phyloP scores from a whole-genome alignment of 2,113 vertebrate species.

The Tetrax tetrax region DNA sequence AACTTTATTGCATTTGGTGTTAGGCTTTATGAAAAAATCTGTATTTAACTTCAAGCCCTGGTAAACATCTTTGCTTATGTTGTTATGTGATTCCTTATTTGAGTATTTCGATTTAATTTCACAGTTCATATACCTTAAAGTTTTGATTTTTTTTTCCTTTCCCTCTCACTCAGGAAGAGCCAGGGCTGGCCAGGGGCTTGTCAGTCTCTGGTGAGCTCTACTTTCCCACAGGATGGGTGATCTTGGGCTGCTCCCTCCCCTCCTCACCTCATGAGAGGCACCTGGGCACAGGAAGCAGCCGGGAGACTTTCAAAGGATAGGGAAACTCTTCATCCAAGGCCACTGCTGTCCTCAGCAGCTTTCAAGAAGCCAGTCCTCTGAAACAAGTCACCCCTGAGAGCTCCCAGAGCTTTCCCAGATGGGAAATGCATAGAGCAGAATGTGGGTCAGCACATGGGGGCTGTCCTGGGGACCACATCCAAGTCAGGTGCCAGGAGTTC shows the following conservation, averaged over 20 bases:
- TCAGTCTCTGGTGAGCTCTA: background rate
- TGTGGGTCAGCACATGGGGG: background rate
- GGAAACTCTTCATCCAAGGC: background rate
- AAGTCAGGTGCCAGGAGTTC: background rate
- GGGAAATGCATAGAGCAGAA: background rate
- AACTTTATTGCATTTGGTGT: slow-evolving; percentile 77
- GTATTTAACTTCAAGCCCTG: slow-evolving; percentile 86
- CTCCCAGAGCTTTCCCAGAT: background rate
- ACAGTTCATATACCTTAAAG: slow-evolving; percentile 84
- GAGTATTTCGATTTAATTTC: slow-evolving; percentile 85
- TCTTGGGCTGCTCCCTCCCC: background rate
- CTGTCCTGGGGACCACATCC: background rate
- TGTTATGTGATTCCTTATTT: slow-evolving; percentile 80
- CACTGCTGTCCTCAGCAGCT: background rate
- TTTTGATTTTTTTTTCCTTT: slow-evolving; percentile 69
- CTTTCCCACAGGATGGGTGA: background rate
- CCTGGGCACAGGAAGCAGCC: background rate
- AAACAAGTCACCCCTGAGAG: background rate
- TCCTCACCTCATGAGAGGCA: background rate
- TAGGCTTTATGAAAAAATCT: slow-evolving; percentile 80
- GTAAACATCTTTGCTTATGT: slow-evolving; percentile 83
- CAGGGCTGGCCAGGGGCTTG: background rate
- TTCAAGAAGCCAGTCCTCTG: background rate
- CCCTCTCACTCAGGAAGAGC: slow-evolving; percentile 33
- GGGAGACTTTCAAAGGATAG: background rate